Conservation (phyloP, 2,888 invertebrate genomes). For the Cephus pygmeus region DNA sequence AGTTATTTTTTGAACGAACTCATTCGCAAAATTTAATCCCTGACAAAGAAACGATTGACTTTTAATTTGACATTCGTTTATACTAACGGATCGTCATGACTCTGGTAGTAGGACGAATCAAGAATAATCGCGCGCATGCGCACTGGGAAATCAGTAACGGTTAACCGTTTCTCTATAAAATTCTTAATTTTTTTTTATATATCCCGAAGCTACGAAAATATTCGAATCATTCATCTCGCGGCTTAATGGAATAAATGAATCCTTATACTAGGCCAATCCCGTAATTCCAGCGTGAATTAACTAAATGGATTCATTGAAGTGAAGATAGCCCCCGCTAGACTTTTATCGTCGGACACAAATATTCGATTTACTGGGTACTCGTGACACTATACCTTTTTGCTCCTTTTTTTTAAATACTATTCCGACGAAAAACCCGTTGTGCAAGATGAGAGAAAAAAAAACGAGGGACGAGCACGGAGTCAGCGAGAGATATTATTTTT, state of each 20-base stretch:
- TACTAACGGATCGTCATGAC: neutral
- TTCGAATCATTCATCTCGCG: neutral
- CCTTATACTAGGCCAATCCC: neutral
- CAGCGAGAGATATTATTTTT: neutral
- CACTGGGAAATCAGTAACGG: too few relatives aligned
- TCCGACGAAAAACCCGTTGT: slow-evolving; percentile 1
- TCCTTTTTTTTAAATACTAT: neutral
- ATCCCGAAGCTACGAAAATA: neutral
- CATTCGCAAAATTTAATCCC: neutral
- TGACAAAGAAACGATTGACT: neutral
- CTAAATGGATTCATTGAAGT: neutral
- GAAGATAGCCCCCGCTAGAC: neutral
- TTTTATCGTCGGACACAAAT: neutral
- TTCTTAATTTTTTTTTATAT: neutral
- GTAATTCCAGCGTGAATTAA: neutral
- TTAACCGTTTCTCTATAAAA: neutral
- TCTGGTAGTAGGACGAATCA: neutral
- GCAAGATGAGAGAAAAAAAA: neutral
- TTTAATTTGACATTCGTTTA: neutral
- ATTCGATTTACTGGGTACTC: neutral
- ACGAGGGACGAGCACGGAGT: neutral
- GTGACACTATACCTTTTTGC: neutral
- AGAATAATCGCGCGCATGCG: neutral
- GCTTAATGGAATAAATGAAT: neutral
- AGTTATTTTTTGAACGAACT: neutral